Base-by-base conservation (phyloP, 2,797 vertebrate species). In the Lophius americanus region DNA sequence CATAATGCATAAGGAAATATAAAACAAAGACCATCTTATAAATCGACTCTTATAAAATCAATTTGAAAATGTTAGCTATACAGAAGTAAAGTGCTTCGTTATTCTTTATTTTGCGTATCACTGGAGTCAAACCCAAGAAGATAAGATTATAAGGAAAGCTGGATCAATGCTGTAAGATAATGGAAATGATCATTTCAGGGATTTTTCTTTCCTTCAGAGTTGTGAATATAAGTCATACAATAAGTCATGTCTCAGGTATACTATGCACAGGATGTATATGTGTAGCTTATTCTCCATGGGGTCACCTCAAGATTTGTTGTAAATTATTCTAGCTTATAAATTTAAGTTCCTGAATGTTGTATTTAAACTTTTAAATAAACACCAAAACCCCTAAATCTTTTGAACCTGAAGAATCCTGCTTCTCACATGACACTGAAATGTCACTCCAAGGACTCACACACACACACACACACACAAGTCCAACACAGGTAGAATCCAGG, bases 51-150 rank as follows among this genome's bases (percentile, higher is more conserved):
- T 86, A 87, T 72, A 88, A 63, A 90, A 89, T 88, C 60, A 90
- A 91, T 83, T 85, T 8, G 52, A 78, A 89, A 89, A 85, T 75
- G 78, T 69, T 75, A 84, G 64, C 65, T 86, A 77, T 91, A 92
- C 79, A 92, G 84, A 87, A 89, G 85, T 94, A 94, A 94, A 94
- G 93, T 94, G 93, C 93, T 87, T 89, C 1, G 57, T 63, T 80
- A 74, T 85, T 79, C 69, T 78, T 58, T 77, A 81, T 74, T 88
- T 62, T 82, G 70, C 79, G 83, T 86, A 88, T 87, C 74, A 70
- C 68, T 65, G 75, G 69, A 89, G 75, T 88, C 84, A 76, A 89
- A 85, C 85, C 82, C 61, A 78, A 72, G 81, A 55, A 71, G 78
- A 84, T 72, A 81, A 73, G 82, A 86, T 66, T 77, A 78, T 70